Base-by-base conservation (phyloP, 2,888 invertebrate species). In the Onchidella celtica region DNA sequence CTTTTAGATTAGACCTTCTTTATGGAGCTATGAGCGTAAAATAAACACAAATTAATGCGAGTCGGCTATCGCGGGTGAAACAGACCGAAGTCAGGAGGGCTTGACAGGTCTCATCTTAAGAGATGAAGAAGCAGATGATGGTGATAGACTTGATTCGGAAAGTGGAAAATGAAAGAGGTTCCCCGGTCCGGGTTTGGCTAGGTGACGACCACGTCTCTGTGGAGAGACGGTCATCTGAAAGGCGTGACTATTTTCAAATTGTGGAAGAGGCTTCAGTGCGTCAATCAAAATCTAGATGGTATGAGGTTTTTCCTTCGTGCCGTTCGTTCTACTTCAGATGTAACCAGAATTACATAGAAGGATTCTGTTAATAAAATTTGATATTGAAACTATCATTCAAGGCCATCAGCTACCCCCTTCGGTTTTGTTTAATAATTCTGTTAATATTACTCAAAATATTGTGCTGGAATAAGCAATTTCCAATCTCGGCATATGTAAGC, bases 31-130 rank as follows among this genome's bases (percentile, higher is more conserved):
- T n/a, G 70, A 82, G 84, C 84, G 84, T 76, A 82, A 84, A 84
- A 84, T 82, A 84, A 84, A 84, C 84, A 84, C 84, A 82, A 84
- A 84, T 84, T 84, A 82, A 84, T 84, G 84, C 79, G 79, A 34
- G 73, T 34, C 6, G 59, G 79, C 73, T 73, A 73, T 73, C 73
- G 66, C 36, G 27, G 36, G 79, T 79, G 72, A 79, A 79, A 73
- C 79, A 73, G 73, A 73, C 65, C 73, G 57, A 73, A 66, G 55
- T 24, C 27, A 24, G 36, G 55, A 40, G 66, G 63, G 29, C 34
- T 21, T 79, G 79, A 79, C 79, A 79, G 79, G 73, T 79, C 79
- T 57, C 66, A 66, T 73, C 73, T 65, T 59, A 47, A 40, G 24
- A 47, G 72, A 68, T 77, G 68, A 68, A 68, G 66, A 68, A 77